A percentile compares a stretch with the other conserved stretches of the same genome.
Evolutionary conservation across 2,888 invertebrate genomes (phyloP).

Genomic region (Dryococelus australis): DNA sequence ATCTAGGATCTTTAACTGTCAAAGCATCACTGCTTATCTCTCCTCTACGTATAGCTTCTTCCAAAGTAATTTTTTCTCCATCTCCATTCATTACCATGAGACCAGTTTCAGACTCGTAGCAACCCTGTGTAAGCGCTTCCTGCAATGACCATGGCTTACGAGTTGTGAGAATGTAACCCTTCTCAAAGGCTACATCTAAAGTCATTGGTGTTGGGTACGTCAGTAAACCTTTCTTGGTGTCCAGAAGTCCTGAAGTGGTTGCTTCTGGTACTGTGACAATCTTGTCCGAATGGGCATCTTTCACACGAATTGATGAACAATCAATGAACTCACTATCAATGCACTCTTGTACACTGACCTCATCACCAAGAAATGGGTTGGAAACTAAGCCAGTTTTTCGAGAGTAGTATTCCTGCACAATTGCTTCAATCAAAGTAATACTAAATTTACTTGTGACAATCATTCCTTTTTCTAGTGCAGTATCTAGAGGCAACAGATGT

Average conservation of each 20-base stretch:
- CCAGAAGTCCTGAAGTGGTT: constrained; percentile 72
- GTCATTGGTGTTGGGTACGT: constrained; percentile 71
- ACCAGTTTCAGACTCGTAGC: constrained; percentile 79
- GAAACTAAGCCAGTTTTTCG: constrained; percentile 77
- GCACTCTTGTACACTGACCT: constrained; percentile 78
- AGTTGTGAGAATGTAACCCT: constrained; percentile 81
- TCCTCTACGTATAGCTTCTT: constrained; percentile 76
- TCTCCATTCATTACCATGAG: constrained; percentile 70
- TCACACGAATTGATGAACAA: constrained; percentile 73
- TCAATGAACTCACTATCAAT: constrained; percentile 76
- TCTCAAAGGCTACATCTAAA: constrained; percentile 80
- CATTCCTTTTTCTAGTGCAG: constrained; percentile 73
- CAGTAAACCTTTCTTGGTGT: constrained; percentile 73
- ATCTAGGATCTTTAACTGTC: constrained; percentile 80
- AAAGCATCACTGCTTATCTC: constrained; percentile 79
- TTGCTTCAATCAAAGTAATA: constrained; percentile 75
- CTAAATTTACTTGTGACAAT: constrained; percentile 75
- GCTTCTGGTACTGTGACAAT: constrained; percentile 75
- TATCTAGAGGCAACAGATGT: constrained; percentile 71
- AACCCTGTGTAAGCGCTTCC: constrained; percentile 81
- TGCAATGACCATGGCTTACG: constrained; percentile 83
- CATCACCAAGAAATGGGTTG: constrained; percentile 77
- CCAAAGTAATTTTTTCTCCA: constrained; percentile 72
- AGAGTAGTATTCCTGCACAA: constrained; percentile 79
- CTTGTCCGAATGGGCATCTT: constrained; percentile 73